Evolutionary conservation across 2,797 vertebrate genomes (phyloP), one percentile per base, ranked within the genome.

Genomic region (Anguilla anguilla): DNA sequence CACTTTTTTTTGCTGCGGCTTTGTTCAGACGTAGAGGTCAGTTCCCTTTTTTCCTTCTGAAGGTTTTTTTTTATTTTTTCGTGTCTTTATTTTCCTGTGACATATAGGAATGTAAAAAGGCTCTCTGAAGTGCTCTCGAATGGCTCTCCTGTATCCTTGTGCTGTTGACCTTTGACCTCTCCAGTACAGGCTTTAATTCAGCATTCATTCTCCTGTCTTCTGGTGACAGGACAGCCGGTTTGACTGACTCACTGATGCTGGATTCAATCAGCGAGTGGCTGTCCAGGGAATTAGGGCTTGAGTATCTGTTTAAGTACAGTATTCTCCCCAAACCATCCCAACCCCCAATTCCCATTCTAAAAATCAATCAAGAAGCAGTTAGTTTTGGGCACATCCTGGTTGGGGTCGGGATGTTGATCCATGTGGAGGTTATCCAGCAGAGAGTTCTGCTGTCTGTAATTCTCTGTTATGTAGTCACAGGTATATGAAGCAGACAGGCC

Each of bases 111-210:
- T 91, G 87, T 92, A 86, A 46, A 88, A 81, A 28, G 82, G 85
- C 15, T 89, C 57, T 91, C 91, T 93, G 91, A 94, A 93, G 93
- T 91, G 88, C 89, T 86, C 83, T 84, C 87, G 84, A 67, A 57
- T 81, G 57, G 85, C 90, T 88, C 88, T 92, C 88, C 82, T 31
- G 53, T 43, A 35, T 87, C 69, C n/a, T 28, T 85, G n/a, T 35
- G n/a, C 31, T 15, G 0, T 43, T 82, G 83, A 46, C 74, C 77
- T 43, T 85, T 85, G 69, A 79, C 35, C 83, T 43, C 72, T 55
- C 43, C 39, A n/a, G 61, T 39, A n/a, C 67, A 19, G 49, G 57
- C 83, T 72, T 72, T 84, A 84, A 55, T 87, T 84, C 79, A 82
- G 55, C 46, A 35, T 88, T 74, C 57, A 79, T 69, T 67, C 72